Conservation (phyloP, 2,797 vertebrate genomes). For the Columba guinea region DNA sequence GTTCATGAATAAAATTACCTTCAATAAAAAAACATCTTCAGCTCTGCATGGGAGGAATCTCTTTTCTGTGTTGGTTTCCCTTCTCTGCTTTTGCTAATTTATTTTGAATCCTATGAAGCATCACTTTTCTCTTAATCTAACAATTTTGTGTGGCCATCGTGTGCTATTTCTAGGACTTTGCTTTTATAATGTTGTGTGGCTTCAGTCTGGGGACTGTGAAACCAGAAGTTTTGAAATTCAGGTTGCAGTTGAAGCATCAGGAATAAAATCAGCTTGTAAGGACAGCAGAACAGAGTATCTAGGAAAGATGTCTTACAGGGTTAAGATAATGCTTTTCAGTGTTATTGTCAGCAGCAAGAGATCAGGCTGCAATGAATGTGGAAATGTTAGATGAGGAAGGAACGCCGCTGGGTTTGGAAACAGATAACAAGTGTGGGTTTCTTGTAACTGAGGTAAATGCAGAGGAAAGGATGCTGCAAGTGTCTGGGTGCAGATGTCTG, state of each 20-base stretch:
- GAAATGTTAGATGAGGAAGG: neutral
- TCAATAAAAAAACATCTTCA: neutral
- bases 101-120: neutral
- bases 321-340: slow-evolving; percentile 19
- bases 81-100: neutral
- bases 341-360: neutral
- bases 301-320: neutral
- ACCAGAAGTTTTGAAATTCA: neutral
- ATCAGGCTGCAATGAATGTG: neutral
- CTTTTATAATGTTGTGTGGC: neutral
- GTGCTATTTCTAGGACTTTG: neutral
- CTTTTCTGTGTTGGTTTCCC: neutral
- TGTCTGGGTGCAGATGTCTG: neutral
- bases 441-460: neutral
- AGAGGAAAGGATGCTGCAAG: neutral
- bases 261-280: neutral
- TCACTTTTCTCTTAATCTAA: neutral
- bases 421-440: neutral
- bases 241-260: neutral
- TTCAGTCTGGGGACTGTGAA: neutral
- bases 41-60: neutral
- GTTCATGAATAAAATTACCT: neutral
- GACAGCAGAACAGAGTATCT: neutral
- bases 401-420: neutral
- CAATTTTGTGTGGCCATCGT: neutral